A percentile compares a stretch with the other conserved stretches of the same genome.
phyloP scores from a whole-genome alignment of 2,888 invertebrate species.

The Clanis bilineata region DNA sequence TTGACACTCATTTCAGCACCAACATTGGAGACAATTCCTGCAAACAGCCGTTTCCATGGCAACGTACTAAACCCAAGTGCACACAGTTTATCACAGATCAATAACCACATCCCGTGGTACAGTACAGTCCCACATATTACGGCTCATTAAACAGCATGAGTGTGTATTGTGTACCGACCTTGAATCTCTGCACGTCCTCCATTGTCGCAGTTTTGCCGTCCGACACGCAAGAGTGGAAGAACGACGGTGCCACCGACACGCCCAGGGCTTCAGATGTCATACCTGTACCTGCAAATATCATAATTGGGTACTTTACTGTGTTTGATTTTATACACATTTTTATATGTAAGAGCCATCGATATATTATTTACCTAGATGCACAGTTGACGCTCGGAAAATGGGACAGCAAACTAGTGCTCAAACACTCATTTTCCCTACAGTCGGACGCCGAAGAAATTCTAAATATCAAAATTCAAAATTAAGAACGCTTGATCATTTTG shows the following conservation, averaged over 20 bases:
- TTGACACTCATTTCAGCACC: no score
- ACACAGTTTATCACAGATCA: conserved; percentile 2
- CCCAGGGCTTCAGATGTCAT: conserved; percentile 98
- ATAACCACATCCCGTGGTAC: conserved; percentile 4
- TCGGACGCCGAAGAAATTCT: no score
- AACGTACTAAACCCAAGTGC: not conserved
- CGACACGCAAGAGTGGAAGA: conserved; percentile 97
- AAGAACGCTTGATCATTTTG: no score
- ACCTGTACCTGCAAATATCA: conserved; percentile 85
- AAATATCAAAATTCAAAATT: no score
- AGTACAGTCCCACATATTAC: not conserved
- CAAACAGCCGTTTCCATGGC: not conserved
- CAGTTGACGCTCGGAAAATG: no score
- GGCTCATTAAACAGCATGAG: conserved; percentile 7
- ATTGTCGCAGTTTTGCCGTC: conserved; percentile 97
- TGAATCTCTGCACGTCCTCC: conserved; percentile 97
- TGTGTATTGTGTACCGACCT: conserved; percentile 82
- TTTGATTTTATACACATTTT: no score
- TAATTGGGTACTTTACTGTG: no score
- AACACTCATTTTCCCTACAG: no score
- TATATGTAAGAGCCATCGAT: no score
- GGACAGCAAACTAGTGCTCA: no score
- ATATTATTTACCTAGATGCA: no score
- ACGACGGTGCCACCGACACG: conserved; percentile 97
- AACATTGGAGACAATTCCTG: no score